These are phyloP conservation scores for Branchellion lobata DNA, from an alignment of 2,888 invertebrate species.

Conservation along the genomic window DNA sequence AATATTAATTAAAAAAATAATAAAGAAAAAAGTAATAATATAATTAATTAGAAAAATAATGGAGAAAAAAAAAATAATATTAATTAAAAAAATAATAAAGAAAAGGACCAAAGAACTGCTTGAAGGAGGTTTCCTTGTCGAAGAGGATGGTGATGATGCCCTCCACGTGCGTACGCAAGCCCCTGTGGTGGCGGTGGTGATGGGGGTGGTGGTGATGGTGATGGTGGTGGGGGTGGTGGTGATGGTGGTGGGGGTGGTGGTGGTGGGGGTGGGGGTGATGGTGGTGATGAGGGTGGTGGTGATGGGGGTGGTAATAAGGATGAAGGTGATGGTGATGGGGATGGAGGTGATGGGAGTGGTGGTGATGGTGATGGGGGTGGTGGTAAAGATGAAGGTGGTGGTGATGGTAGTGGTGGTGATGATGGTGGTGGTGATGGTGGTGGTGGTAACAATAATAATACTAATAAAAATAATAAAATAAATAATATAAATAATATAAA, in stretches of 20 bases:
- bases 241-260: slow-evolving; percentile 2
- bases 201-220: too few relatives aligned
- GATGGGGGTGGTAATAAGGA: slow-evolving; percentile 6
- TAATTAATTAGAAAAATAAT: neutral
- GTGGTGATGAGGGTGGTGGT: neutral
- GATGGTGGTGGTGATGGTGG: slow-evolving; percentile 37
- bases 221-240: slow-evolving; percentile 1
- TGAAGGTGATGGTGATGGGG: slow-evolving; percentile 13
- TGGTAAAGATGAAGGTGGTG: slow-evolving; percentile 16
- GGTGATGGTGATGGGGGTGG: slow-evolving; percentile 10
- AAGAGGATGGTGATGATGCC: slow-evolving; percentile 21
- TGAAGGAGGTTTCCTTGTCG: slow-evolving; percentile 6
- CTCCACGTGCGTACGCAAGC: slow-evolving; percentile 29
- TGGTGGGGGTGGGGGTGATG: slow-evolving; percentile 10
- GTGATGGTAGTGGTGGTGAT: slow-evolving; percentile 31
- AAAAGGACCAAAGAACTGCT: neutral
- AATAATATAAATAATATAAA: slow-evolving; percentile 30
- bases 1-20: slow-evolving; percentile 20
- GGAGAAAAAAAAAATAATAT: neutral
- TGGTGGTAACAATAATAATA: slow-evolving; percentile 42
- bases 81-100: neutral
- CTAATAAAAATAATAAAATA: slow-evolving; percentile 36
- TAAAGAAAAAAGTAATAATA: slow-evolving; percentile 15
- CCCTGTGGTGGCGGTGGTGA: neutral
- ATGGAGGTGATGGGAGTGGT: slow-evolving; percentile 14